Conservation (phyloP, 2,888 invertebrate genomes). For the Encarsia formosa region DNA sequence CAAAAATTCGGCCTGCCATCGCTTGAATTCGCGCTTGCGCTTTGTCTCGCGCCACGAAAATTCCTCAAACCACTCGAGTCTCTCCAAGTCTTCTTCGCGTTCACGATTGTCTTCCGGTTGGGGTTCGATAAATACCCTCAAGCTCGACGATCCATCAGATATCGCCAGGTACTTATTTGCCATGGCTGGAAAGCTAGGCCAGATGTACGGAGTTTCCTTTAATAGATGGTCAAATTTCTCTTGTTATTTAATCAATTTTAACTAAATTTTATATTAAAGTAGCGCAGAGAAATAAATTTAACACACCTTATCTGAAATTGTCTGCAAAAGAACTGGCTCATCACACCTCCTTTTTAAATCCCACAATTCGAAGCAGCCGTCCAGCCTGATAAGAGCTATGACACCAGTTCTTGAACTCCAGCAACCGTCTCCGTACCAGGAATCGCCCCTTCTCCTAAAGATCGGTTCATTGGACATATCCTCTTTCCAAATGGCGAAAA, state of each 20-base stretch:
- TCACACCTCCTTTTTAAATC: conserved; percentile 67
- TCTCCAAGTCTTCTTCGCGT: conserved; percentile 27
- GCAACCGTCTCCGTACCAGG: conserved; percentile 59
- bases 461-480: conserved; percentile 59
- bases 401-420: conserved; percentile 76
- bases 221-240: not conserved
- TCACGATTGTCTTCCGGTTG: not conserved
- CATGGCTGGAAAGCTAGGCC: conserved; percentile 12
- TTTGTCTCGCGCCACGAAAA: conserved; percentile 37
- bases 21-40: conserved; percentile 37
- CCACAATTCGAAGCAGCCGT: conserved; percentile 79
- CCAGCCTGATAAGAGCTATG: conserved; percentile 64
- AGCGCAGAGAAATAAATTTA: not conserved
- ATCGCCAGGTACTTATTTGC: conserved; percentile 40
- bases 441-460: conserved; percentile 61
- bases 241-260: not conserved
- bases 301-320: conserved; percentile 56
- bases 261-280: not conserved
- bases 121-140: conserved; percentile 13
- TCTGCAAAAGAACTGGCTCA: conserved; percentile 62
- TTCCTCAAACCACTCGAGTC: conserved; percentile 41
- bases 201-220: conserved; percentile 6
- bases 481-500: conserved; percentile 71
- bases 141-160: conserved; percentile 47
- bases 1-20: conserved; percentile 41